These are phyloP conservation scores for Melanocharis versteri DNA, from an alignment of 2,113 vertebrate genomes.

Conservation along the genomic window DNA sequence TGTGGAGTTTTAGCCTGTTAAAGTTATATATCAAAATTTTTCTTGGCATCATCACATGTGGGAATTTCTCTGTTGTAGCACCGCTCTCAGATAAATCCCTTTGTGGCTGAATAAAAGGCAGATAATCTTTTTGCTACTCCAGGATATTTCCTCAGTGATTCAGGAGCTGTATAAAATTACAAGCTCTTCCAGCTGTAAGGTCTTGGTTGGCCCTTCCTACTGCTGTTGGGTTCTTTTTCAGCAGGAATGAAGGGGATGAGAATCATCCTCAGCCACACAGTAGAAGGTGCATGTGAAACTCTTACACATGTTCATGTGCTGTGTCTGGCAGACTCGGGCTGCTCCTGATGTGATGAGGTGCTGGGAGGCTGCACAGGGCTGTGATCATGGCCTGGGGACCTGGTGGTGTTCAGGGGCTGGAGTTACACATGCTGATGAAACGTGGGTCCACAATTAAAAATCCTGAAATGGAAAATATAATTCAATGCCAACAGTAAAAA, in stretches of 20 bases:
- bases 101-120: neutral
- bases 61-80: neutral
- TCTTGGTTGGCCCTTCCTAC: neutral
- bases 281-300: neutral
- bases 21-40: neutral
- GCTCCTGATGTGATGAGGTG: neutral
- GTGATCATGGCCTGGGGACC: neutral
- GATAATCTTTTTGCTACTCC: neutral
- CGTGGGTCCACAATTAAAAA: rapidly evolving
- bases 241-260: neutral
- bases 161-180: neutral
- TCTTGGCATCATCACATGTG: neutral
- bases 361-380: rapidly evolving
- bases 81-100: neutral
- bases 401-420: neutral
- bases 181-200: neutral
- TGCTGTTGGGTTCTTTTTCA: neutral
- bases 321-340: rapidly evolving
- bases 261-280: neutral
- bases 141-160: neutral
- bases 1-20: neutral
- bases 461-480: neutral
- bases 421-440: neutral
- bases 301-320: rapidly evolving
- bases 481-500: neutral